Evolutionary conservation across 2,113 vertebrate genomes (phyloP).

Genomic region (Callospermophilus lateralis): DNA sequence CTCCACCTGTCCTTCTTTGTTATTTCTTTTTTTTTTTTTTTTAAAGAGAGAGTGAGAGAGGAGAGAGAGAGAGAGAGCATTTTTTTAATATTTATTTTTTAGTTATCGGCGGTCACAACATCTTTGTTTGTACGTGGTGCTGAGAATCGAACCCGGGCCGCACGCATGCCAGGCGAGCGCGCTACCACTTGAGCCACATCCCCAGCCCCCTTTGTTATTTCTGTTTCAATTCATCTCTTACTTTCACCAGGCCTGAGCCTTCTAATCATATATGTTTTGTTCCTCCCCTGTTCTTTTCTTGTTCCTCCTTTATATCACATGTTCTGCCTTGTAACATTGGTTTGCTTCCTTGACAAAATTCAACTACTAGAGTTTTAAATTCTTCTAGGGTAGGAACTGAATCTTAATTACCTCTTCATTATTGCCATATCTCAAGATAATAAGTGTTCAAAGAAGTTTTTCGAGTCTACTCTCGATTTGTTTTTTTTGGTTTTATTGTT

Average conservation of each 20-base stretch:
- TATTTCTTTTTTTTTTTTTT: background rate
- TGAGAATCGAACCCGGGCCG: too few species aligned
- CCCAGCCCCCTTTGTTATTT: background rate
- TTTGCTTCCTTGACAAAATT: background rate
- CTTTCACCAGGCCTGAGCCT: background rate
- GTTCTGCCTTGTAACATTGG: background rate
- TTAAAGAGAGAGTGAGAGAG: too few species aligned
- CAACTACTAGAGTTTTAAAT: background rate
- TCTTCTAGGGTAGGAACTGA: background rate
- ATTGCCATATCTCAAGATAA: background rate
- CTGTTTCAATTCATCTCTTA: background rate
- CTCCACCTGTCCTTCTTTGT: background rate
- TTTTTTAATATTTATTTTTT: too few species aligned
- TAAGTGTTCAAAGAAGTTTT: background rate
- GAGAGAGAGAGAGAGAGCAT: too few species aligned
- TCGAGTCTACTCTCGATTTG: background rate
- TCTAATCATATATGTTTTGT: background rate
- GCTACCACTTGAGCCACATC: too few species aligned
- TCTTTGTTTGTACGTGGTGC: too few species aligned
- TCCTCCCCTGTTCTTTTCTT: background rate
- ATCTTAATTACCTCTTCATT: background rate
- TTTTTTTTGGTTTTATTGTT: too few species aligned
- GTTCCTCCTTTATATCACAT: background rate
- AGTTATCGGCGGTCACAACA: too few species aligned
- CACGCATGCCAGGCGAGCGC: too few species aligned